These are phyloP conservation scores for Triplophysa yarkandensis DNA, from an alignment of 2,797 vertebrate genomes.

Conservation along the genomic window DNA sequence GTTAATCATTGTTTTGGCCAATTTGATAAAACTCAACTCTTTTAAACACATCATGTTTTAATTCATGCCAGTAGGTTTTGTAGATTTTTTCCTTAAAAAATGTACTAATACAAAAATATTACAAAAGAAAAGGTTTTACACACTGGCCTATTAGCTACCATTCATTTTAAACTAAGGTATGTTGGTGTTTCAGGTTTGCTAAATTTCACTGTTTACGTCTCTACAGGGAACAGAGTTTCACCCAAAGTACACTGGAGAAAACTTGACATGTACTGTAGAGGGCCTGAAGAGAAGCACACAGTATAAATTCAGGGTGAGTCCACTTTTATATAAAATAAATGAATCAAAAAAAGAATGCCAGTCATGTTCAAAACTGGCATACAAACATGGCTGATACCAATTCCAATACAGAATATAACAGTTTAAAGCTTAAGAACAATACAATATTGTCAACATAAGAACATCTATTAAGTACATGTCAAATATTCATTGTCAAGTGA, in stretches of 20 bases:
- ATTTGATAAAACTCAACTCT: too few relatives aligned
- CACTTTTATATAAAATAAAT: neutral
- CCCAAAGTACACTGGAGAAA: conserved; percentile 98
- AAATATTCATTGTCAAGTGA: neutral
- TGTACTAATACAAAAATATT: too few relatives aligned
- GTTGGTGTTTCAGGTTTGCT: neutral
- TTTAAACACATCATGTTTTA: too few relatives aligned
- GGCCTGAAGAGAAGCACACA: conserved; percentile 97
- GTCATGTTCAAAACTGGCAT: too few relatives aligned
- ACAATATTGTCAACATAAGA: neutral
- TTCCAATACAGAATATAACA: too few relatives aligned
- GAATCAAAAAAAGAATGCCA: neutral
- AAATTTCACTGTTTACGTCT: neutral
- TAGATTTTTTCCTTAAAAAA: too few relatives aligned
- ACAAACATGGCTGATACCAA: too few relatives aligned
- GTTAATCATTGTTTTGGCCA: too few relatives aligned
- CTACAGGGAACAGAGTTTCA: conserved; percentile 91
- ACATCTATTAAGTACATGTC: neutral
- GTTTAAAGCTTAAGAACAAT: too few relatives aligned
- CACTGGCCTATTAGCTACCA: too few relatives aligned
- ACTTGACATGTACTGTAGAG: conserved; percentile 97
- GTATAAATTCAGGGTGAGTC: conserved; percentile 97
- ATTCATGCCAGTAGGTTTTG: too few relatives aligned
- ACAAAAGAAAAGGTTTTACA: too few relatives aligned
- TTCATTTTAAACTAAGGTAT: neutral